Evolutionary conservation across 2,113 vertebrate species (phyloP).

Genomic region (Pangasianodon hypophthalmus): DNA sequence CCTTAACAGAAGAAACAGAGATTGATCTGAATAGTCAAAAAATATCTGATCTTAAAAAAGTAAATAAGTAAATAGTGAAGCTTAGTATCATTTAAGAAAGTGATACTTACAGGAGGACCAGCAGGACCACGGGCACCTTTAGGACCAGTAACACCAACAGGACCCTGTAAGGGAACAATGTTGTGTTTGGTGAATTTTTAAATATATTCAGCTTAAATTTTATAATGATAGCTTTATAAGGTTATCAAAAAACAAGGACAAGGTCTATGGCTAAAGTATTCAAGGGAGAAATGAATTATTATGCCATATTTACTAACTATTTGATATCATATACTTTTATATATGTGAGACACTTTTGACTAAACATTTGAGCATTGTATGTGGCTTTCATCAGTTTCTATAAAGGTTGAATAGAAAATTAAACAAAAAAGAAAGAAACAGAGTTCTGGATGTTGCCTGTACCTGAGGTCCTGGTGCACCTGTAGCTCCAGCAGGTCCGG

Average conservation of each 20-base stretch:
- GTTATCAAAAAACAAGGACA: not conserved
- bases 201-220: not conserved
- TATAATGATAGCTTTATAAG: not conserved
- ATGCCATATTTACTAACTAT: not conserved
- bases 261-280: not conserved
- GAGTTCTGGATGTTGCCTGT: not conserved
- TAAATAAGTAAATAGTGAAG: not conserved
- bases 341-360: not conserved
- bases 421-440: not conserved
- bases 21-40: not conserved
- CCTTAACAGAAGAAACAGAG: constrained; percentile 70
- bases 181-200: not conserved
- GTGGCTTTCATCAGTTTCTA: not conserved
- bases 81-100: not conserved
- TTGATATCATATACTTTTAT: not conserved
- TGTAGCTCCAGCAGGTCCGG: constrained; percentile 88
- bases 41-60: not conserved
- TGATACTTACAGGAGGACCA: constrained; percentile 92
- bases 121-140: constrained; percentile 90
- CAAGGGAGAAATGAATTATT: not conserved
- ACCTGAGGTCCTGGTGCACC: constrained; percentile 79
- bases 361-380: not conserved
- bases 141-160: constrained; percentile 89
- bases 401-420: not conserved
- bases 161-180: constrained; percentile 76